phyloP scores from a whole-genome alignment of 2,113 vertebrate genomes.

The Cheirogaleus medius region DNA sequence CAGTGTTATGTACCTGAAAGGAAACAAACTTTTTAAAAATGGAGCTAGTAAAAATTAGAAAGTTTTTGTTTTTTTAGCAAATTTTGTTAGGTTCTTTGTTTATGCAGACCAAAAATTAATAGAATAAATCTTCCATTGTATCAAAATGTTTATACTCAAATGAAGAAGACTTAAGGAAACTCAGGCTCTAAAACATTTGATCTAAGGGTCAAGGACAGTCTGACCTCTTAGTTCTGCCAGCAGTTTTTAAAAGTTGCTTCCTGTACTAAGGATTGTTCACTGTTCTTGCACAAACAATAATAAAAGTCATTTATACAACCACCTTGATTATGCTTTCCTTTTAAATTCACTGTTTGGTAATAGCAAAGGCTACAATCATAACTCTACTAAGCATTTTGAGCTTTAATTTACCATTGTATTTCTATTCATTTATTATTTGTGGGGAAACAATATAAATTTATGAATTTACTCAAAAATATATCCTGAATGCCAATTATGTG shows the following conservation, averaged over 20 bases:
- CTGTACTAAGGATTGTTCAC: constrained; percentile 64
- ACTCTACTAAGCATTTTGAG: not conserved
- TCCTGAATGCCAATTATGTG: not conserved
- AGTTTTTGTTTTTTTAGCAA: not conserved
- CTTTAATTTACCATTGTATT: constrained; percentile 17
- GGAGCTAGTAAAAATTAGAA: constrained; percentile 50
- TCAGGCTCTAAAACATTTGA: constrained; percentile 51
- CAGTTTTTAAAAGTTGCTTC: constrained; percentile 63
- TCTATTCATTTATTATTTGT: constrained; percentile 21
- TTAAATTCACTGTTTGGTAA: constrained; percentile 31
- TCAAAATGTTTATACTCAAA: constrained; percentile 51
- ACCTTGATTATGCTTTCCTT: constrained; percentile 50
- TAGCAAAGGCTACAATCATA: not conserved
- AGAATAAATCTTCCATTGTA: constrained; percentile 38
- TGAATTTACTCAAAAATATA: constrained; percentile 34
- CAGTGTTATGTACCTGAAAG: constrained; percentile 52
- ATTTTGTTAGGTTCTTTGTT: constrained; percentile 33
- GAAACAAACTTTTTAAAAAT: constrained; percentile 51
- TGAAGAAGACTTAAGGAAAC: constrained; percentile 58
- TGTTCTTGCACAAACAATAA: constrained; percentile 68
- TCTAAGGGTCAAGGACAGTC: constrained; percentile 64
- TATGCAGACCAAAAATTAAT: constrained; percentile 48
- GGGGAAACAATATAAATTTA: not conserved
- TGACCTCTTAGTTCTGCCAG: constrained; percentile 55
- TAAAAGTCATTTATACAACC: constrained; percentile 60